These are phyloP conservation scores for Nycticryphes semicollaris DNA, from an alignment of 2,113 vertebrate genomes.

Conservation along the genomic window DNA sequence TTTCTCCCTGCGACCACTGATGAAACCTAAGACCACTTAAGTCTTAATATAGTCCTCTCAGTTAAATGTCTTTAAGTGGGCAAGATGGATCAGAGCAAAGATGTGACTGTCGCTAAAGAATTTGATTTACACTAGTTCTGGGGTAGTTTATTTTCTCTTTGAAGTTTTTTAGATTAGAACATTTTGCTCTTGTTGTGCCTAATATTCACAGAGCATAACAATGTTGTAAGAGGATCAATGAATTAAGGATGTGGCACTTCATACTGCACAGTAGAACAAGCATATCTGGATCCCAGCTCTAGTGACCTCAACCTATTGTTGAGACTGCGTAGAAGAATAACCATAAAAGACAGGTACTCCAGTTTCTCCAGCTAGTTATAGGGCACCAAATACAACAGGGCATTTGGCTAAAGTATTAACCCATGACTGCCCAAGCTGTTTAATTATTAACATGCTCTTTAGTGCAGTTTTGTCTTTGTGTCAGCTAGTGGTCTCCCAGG, in stretches of 20 bases:
- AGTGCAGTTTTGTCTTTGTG: background rate
- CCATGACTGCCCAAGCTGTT: background rate
- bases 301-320: background rate
- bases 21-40: background rate
- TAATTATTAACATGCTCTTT: background rate
- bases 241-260: background rate
- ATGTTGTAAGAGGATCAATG: background rate
- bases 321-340: background rate
- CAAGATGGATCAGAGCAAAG: background rate
- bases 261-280: background rate
- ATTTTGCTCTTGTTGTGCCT: background rate
- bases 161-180: background rate
- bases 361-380: background rate
- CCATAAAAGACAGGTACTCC: background rate
- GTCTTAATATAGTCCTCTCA: background rate
- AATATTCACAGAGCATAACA: background rate
- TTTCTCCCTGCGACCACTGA: background rate
- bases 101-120: background rate
- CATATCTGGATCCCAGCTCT: background rate
- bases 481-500: background rate
- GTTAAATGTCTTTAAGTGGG: background rate
- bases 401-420: background rate
- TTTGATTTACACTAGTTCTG: background rate
- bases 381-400: background rate
- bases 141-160: background rate